phyloP scores from a whole-genome alignment of 2,888 invertebrate genomes.

The Atrina japonica region DNA sequence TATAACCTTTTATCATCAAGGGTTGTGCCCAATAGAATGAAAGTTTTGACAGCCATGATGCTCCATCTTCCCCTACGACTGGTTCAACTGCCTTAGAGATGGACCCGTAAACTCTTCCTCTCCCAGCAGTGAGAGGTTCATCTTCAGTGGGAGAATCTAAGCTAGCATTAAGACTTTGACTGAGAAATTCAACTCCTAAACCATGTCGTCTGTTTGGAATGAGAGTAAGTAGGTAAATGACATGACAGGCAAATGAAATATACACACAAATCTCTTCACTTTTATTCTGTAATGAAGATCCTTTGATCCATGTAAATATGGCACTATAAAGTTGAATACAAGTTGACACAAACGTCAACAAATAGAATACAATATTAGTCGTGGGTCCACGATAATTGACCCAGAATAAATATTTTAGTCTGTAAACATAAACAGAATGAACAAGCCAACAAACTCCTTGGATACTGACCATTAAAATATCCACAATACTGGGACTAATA shows the following conservation, averaged over 20 bases:
- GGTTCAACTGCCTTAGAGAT: conserved; percentile 30
- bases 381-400: conserved; percentile 86
- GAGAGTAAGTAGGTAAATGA: conserved; percentile 87
- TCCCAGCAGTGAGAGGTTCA: conserved; percentile 54
- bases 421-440: conserved; percentile 89
- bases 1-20: conserved; percentile 83
- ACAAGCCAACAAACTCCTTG: conserved; percentile 90
- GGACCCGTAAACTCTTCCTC: conserved; percentile 48
- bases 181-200: conserved; percentile 49
- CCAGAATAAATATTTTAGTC: conserved; percentile 83
- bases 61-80: conserved; percentile 85
- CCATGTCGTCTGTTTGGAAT: conserved; percentile 82
- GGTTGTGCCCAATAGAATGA: conserved; percentile 94
- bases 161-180: conserved; percentile 47
- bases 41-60: conserved; percentile 87
- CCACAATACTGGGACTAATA: conserved; percentile 83
- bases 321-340: conserved; percentile 87
- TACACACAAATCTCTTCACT: conserved; percentile 69
- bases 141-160: conserved; percentile 60
- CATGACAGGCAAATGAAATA: conserved; percentile 82
- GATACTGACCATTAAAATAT: conserved; percentile 87
- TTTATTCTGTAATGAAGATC: conserved; percentile 50
- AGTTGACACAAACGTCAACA: conserved; percentile 86
- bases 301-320: conserved; percentile 74
- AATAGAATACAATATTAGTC: conserved; percentile 86